These are phyloP conservation scores for Oryzias woworae DNA, from an alignment of 2,113 vertebrate species.

Conservation along the genomic window DNA sequence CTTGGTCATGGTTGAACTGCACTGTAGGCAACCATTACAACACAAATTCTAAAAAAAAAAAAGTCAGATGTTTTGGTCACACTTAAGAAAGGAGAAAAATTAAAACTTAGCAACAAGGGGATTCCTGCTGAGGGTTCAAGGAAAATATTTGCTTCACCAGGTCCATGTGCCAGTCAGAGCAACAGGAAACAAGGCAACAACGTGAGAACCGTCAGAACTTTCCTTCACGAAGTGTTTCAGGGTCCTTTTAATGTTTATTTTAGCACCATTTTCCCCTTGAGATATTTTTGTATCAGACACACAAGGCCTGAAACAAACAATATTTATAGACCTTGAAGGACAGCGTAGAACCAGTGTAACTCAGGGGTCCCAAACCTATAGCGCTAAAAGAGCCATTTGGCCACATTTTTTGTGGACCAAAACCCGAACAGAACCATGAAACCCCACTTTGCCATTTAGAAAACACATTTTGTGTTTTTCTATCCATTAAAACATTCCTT, in stretches of 20 bases:
- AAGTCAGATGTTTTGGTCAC: no score
- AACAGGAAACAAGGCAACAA: not conserved
- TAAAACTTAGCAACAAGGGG: slow-evolving; percentile 10
- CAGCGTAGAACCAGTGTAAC: not conserved
- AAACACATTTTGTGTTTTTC: no score
- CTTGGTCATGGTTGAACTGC: no score
- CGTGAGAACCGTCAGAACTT: not conserved
- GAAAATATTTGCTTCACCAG: slow-evolving; percentile 16
- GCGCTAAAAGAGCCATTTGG: no score
- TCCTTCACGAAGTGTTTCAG: not conserved
- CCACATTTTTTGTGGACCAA: no score
- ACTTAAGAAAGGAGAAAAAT: slow-evolving; percentile 1
- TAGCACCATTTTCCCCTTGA: not conserved
- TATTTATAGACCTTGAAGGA: not conserved
- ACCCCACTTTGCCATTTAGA: no score
- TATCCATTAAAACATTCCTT: no score
- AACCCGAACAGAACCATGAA: no score
- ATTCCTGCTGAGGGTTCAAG: slow-evolving; percentile 36
- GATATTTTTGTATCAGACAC: not conserved
- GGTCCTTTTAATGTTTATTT: not conserved
- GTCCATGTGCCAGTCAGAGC: slow-evolving; percentile 6
- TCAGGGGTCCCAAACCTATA: no score
- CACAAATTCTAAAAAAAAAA: no score
- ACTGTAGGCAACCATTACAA: no score
- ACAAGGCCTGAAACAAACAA: not conserved